Evolutionary conservation across 2,797 vertebrate species (phyloP), one percentile per base, ranked within the genome.

Genomic region (Xiphophorus birchmanni): DNA sequence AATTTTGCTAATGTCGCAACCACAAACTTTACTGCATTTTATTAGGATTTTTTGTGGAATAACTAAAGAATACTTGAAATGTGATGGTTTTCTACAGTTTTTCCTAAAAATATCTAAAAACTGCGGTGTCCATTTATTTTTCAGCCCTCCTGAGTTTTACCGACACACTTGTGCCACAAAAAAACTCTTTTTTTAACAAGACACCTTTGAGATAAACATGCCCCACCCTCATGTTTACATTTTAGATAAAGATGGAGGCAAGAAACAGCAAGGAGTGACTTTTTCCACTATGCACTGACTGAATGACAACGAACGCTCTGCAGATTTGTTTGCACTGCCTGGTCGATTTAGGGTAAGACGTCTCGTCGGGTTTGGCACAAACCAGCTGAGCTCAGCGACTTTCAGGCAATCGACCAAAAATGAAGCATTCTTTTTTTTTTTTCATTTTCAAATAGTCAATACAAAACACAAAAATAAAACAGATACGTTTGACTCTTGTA

Each of bases 361-460:
- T 29, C 65, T 54, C 50, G 23, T 45, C 26, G 29, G 48, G 11
- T 74, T 77, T 67, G n/a, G 21, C 15, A 56, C 67, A 77, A 80
- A 48, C n/a, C 63, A 18, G 26, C 48, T 17, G 12, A 71, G 8
- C 18, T 74, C 35, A 65, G 67, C 3, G 32, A 47, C 32, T 32
- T 18, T 29, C 32, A 35, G 32, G 11, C n/a, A 44, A 79, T 63
- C 35, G 21, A 72, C 18, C 37, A 12, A 54, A 75, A 75, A 21
- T 17, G 2, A 47, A 18, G 45, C 4, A 29, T 35, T 35, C 3
- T 50, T 12, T 74, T 37, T 1, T 9, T 4, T 65, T 73, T 32
- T 72, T 26, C 17, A 45, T 23, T 47, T 7, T 15, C 45, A 73
- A 73, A 48, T 23, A 42, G 23, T 48, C 45, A 15, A 18, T 11